These are phyloP conservation scores for Nyctereutes procyonoides DNA, from an alignment of 2,113 vertebrate species.

Conservation along the genomic window DNA sequence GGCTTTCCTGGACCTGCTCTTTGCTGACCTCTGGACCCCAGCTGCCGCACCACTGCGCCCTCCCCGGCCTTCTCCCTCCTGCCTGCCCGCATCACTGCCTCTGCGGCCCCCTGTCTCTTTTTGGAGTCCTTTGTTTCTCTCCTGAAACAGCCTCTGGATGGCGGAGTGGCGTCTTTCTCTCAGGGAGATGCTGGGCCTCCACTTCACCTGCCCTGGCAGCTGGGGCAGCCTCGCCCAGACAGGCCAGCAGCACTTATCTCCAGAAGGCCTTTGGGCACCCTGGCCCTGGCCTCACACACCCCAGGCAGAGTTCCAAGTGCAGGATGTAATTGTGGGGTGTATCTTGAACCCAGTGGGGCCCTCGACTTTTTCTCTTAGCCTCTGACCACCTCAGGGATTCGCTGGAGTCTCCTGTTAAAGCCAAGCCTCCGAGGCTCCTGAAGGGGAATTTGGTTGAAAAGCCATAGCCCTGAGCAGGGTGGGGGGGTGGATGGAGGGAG, in stretches of 20 bases:
- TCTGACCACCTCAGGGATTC: background rate
- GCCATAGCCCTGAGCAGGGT: background rate
- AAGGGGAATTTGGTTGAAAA: background rate
- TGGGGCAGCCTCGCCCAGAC: background rate
- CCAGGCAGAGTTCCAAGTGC: background rate
- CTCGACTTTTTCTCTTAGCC: background rate
- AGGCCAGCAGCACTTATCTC: background rate
- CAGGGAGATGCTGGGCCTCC: background rate
- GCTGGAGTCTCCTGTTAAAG: background rate
- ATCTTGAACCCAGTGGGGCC: background rate
- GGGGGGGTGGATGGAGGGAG: background rate
- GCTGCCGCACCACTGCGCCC: background rate
- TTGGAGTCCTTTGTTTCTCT: background rate
- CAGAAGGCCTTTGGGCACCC: background rate
- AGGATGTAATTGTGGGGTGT: background rate
- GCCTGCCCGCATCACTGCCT: background rate
- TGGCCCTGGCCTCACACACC: background rate
- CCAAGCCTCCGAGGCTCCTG: background rate
- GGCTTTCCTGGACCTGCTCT: too few species aligned
- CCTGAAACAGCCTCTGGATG: background rate
- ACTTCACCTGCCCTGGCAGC: background rate
- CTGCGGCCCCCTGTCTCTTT: background rate
- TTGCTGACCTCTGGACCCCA: background rate
- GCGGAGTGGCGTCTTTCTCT: background rate
- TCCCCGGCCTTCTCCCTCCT: fast-evolving